Evolutionary conservation across 2,797 vertebrate genomes (phyloP), one percentile per base, ranked within the genome.

Genomic region (Sciurus vulgaris): DNA sequence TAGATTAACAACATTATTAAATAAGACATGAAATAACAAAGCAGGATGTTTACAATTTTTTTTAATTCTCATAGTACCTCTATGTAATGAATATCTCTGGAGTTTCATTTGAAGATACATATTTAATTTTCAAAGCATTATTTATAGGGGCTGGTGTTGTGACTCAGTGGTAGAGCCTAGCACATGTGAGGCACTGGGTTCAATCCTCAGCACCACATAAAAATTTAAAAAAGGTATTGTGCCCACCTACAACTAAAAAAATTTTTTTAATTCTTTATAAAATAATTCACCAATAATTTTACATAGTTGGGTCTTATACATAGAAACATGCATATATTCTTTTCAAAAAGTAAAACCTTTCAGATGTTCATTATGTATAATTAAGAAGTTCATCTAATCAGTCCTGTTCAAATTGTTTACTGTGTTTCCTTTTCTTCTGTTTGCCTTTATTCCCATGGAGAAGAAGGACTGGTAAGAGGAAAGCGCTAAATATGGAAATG

Each of bases 111-210:
- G 49, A 81, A 90, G 63, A 70, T 61, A 56, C 4, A 1, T 28
- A 70, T 77, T 77, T 97, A 95, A 77, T 84, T 87, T 93, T 87
- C 74, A 56, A 94, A 84, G 17, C 85, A 87, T 65, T 87, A 3
- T 86, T 89, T 49, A 38, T 38, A 38, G 38, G 38, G 38, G 38
- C 38, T 38, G 38, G 38, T 38, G 5, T 38, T 38, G 38, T 38
- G 38, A 4, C 38, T 38, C 38, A 38, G 38, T 38, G 38, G 38
- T 38, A 38, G 38, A 38, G 38, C 38, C 38, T 38, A 38, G 38
- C 38, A 38, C 38, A 4, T 38, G 38, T 38, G 38, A 38, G 38
- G 38, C 38, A 38, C 38, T 38, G 38, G 38, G 38, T 38, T 38
- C 38, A 38, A 38, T 38, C 38, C 38, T 38, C 38, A 38, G 38